Evolutionary conservation across 2,888 invertebrate genomes (phyloP).

Genomic region (Cantharis rustica): DNA sequence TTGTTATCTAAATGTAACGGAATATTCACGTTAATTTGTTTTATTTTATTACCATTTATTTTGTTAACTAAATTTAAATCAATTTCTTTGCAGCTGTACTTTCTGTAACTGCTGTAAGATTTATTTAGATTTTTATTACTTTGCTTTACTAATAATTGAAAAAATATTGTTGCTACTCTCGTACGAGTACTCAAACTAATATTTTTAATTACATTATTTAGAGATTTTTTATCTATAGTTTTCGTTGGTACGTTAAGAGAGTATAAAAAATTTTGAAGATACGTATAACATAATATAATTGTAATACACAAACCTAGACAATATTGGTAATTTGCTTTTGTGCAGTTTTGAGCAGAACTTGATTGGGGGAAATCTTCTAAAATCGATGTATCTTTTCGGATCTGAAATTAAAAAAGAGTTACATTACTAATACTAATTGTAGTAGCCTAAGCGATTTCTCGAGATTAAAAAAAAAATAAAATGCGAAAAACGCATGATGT

Average conservation of each 20-base stretch:
- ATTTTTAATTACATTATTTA: not conserved
- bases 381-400: conserved; percentile 49
- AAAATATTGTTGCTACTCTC: not conserved
- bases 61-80: not conserved
- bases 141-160: conserved; percentile 4
- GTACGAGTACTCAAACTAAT: not conserved
- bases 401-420: conserved; percentile 42
- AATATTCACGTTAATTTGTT: not conserved
- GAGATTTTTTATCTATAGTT: not conserved
- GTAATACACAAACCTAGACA: conserved; percentile 57
- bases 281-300: conserved; percentile 42
- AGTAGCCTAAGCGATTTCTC: too few relatives aligned
- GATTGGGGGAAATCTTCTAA: conserved; percentile 43
- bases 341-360: conserved; percentile 48
- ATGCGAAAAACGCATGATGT: too few relatives aligned
- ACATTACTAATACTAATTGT: too few relatives aligned
- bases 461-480: too few relatives aligned
- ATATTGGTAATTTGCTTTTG: conserved; percentile 49
- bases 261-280: conserved; percentile 7
- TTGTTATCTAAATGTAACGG: not conserved
- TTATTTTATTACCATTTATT: not conserved
- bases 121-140: conserved; percentile 1
- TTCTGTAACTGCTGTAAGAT: not conserved
- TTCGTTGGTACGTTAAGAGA: not conserved
- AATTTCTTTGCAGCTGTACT: not conserved